These are phyloP conservation scores for Calameuta pallipes DNA, from an alignment of 2,888 invertebrate species.

Conservation along the genomic window DNA sequence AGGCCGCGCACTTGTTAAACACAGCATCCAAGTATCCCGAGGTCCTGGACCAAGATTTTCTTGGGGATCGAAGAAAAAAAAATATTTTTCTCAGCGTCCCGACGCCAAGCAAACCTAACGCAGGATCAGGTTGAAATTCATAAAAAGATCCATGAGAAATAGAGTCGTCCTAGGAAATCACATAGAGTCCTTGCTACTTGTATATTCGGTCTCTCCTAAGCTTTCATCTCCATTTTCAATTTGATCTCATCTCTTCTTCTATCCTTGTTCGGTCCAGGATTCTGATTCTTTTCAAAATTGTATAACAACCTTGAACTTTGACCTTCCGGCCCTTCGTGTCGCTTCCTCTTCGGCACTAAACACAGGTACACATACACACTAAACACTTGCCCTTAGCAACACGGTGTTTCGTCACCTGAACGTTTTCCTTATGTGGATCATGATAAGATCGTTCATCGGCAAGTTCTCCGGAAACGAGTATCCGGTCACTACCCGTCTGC, in stretches of 20 bases:
- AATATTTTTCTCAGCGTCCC: no score
- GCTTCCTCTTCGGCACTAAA: conserved; percentile 11
- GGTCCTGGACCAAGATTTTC: no score
- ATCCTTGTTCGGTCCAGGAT: background rate
- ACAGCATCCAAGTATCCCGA: no score
- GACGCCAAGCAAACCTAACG: no score
- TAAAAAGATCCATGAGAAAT: no score
- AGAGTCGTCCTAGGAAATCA: no score
- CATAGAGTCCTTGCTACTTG: background rate
- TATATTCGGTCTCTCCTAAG: background rate
- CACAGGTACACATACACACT: conserved; percentile 25
- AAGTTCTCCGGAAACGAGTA: no score
- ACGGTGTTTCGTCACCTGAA: conserved; percentile 32
- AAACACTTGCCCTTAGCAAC: background rate
- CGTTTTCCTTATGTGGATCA: background rate
- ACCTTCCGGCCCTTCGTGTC: background rate
- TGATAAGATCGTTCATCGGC: no score
- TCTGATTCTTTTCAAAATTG: background rate
- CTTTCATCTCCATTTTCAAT: background rate
- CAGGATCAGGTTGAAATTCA: no score
- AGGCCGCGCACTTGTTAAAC: no score
- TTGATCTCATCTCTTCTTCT: background rate
- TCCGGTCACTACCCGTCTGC: background rate
- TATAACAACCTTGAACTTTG: no score
- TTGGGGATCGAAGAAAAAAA: no score